Evolutionary conservation across 2,113 vertebrate genomes (phyloP).

Genomic region (Gnathonemus longibarbis): DNA sequence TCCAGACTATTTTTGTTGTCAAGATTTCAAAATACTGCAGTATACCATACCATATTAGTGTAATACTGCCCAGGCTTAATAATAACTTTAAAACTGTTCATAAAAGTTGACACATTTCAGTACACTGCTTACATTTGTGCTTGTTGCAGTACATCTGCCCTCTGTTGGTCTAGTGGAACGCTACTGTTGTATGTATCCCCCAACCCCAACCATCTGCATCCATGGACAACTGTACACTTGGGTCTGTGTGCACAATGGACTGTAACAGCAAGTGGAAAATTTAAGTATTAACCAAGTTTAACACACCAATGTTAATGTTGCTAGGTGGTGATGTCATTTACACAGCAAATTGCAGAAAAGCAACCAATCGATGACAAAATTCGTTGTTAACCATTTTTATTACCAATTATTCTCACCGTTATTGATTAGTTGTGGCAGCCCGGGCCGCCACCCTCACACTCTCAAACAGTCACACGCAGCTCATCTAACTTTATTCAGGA

Average conservation of each 20-base stretch:
- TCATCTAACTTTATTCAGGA: neutral
- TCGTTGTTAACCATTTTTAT: neutral
- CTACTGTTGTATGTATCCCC: neutral
- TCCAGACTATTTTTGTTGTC: no score
- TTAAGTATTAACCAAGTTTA: neutral
- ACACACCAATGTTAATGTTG: neutral
- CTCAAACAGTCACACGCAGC: neutral
- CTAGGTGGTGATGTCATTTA: neutral
- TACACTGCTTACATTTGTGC: neutral
- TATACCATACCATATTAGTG: no score
- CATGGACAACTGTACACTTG: neutral
- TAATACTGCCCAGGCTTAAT: no score
- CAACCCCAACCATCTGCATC: neutral
- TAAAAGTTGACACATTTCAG: neutral
- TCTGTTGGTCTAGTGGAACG: neutral
- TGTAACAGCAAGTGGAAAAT: neutral
- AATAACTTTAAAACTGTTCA: neutral
- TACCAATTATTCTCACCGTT: neutral
- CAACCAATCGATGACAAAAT: neutral
- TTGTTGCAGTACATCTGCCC: neutral
- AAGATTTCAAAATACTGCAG: no score
- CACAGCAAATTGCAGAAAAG: neutral
- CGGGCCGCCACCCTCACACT: neutral
- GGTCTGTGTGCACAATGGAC: neutral
- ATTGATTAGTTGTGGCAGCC: neutral